Evolutionary conservation across 2,113 vertebrate genomes (phyloP).

Genomic region (Ursus arctos): DNA sequence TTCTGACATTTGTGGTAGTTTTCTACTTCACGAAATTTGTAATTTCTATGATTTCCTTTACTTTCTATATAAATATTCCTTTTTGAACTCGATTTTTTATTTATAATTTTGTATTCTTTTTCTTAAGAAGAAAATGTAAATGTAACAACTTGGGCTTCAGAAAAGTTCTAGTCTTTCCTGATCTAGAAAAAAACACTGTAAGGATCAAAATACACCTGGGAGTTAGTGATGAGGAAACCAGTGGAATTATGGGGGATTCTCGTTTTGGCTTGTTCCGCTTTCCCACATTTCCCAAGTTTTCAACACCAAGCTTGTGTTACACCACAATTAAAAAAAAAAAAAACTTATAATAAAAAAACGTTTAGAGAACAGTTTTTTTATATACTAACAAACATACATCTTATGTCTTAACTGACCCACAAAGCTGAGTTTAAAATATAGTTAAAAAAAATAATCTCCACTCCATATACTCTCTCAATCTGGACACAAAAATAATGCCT

Average conservation of each 20-base stretch:
- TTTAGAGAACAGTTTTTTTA: not conserved
- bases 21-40: not conserved
- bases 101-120: slow-evolving; percentile 2
- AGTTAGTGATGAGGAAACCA: not conserved
- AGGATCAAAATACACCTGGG: not conserved
- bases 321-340: not conserved
- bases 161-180: not conserved
- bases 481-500: not conserved
- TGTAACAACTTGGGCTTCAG: not conserved
- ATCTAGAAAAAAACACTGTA: not conserved
- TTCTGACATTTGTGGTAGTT: not conserved
- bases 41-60: not conserved
- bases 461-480: not conserved
- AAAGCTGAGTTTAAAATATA: not conserved
- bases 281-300: not conserved
- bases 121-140: not conserved
- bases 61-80: not conserved
- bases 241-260: not conserved
- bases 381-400: not conserved
- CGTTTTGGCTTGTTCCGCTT: not conserved
- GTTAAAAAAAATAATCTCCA: not conserved
- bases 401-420: not conserved
- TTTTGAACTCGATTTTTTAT: not conserved
- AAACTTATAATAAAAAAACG: not conserved
- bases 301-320: not conserved